Conservation (phyloP, 2,113 vertebrate genomes). For the Actinemys pallida region DNA sequence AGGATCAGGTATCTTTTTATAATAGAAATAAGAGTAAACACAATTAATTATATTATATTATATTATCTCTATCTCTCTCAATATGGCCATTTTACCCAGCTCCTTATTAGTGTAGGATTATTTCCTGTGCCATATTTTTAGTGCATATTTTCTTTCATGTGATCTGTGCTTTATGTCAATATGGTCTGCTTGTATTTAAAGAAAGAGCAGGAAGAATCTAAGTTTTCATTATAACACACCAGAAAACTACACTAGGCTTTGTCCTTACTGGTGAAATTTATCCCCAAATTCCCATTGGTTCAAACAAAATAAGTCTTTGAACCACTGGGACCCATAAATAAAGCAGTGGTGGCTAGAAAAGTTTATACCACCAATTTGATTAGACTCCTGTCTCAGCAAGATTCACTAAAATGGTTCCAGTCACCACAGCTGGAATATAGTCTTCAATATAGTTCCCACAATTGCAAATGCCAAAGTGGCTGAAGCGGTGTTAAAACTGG, state of each 20-base stretch:
- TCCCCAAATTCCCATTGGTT: neutral
- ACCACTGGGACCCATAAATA: rapidly evolving
- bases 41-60: neutral
- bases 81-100: neutral
- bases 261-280: neutral
- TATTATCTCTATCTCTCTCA: neutral
- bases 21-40: neutral
- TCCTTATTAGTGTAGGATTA: conserved; percentile 8
- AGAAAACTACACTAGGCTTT: neutral
- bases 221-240: neutral
- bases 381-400: neutral
- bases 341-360: neutral
- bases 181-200: neutral
- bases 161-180: neutral
- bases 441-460: neutral
- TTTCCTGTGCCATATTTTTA: conserved; percentile 14
- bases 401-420: neutral
- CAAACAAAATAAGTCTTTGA: neutral
- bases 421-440: neutral
- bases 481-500: neutral
- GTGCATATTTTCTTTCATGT: conserved; percentile 10
- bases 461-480: neutral
- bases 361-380: neutral
- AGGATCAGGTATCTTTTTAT: neutral
- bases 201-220: neutral